These are phyloP conservation scores for Leguminivora glycinivorella DNA, from an alignment of 1,140 invertebrate species.

Conservation along the genomic window DNA sequence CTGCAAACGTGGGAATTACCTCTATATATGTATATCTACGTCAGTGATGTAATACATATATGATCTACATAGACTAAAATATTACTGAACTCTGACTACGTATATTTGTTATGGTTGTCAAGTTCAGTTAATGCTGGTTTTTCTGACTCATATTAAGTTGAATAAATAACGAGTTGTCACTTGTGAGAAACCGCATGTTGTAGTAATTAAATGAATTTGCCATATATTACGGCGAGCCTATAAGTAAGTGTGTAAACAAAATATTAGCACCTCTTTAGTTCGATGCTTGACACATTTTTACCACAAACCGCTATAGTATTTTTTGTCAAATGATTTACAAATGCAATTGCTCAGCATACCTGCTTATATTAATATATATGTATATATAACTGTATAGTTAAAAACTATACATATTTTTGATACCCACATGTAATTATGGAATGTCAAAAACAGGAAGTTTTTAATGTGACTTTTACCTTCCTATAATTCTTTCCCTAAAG, in stretches of 20 bases:
- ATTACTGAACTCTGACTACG: background rate
- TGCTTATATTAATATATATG: no score
- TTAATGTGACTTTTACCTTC: background rate
- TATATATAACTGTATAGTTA: no score
- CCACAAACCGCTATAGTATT: no score
- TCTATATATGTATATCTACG: background rate
- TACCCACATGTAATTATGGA: no score
- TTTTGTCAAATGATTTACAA: no score
- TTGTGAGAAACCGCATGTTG: background rate
- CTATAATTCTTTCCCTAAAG: background rate
- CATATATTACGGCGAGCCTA: constrained; percentile 3
- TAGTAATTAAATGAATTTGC: constrained; percentile 18
- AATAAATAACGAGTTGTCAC: background rate
- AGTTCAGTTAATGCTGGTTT: background rate
- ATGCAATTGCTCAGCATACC: no score
- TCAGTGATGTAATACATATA: background rate
- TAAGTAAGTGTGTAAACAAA: background rate
- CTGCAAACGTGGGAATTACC: constrained; percentile 13
- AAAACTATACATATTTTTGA: no score
- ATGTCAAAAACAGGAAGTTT: no score
- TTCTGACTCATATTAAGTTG: background rate
- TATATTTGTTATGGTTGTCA: background rate
- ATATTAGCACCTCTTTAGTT: no score
- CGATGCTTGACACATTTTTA: no score
- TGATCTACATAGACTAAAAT: background rate